Conservation (phyloP, 2,888 invertebrate species). For the Limnephilus lunatus region DNA sequence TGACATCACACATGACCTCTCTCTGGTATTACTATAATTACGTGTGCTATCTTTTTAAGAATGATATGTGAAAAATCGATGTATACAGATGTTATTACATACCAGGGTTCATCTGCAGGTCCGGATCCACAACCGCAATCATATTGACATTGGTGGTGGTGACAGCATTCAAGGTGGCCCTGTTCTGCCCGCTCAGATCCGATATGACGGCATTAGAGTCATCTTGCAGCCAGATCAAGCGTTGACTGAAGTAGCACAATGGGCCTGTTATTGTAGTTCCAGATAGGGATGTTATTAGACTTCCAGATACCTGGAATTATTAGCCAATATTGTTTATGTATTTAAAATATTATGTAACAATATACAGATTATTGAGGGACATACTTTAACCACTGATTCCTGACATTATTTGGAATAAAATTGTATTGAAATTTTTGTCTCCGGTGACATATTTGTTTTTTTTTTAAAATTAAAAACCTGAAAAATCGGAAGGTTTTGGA, state of each 20-base stretch:
- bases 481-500: no score
- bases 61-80: no score
- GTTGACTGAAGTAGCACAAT: conserved; percentile 87
- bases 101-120: conserved; percentile 75
- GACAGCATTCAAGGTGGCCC: conserved; percentile 81
- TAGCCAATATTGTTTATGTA: not conserved
- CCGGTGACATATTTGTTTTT: no score
- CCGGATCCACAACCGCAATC: conserved; percentile 85
- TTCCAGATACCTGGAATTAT: conserved; percentile 71
- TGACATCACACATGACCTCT: no score
- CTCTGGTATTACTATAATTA: no score
- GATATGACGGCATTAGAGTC: conserved; percentile 85
- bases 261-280: conserved; percentile 81
- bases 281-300: conserved; percentile 72
- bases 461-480: no score
- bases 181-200: conserved; percentile 85
- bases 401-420: no score
- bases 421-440: no score
- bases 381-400: no score
- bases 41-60: no score
- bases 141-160: conserved; percentile 82
- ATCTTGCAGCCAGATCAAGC: conserved; percentile 90
- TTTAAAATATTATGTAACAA: not conserved
- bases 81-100: not conserved
- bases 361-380: no score